Base-by-base conservation (phyloP, 2,113 vertebrate species). In the Sitta europaea region DNA sequence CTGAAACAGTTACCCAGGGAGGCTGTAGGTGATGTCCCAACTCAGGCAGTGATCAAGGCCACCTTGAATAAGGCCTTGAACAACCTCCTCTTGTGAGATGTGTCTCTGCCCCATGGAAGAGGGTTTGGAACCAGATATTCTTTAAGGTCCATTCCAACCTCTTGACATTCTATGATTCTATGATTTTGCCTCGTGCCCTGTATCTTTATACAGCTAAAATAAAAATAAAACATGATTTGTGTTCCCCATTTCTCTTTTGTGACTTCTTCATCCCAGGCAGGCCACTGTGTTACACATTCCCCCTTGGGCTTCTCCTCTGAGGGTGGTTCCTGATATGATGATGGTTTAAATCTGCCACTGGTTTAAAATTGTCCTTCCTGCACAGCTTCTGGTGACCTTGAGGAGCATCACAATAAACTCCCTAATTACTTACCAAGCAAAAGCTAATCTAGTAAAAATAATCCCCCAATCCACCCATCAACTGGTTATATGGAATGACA, bases 251-350 rank as follows among this genome's bases (percentile, higher is more conserved):
- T 89, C 24, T 8, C 10, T 58, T 0, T 29, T 10, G 13, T 43
- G 28, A 28, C 3, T 35, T 23, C n/a, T 18, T 36, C 47, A 36
- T 51, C 14, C 38, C 27, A 22, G 33, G 43, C 28, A 21, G 33
- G 27, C 14, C 5, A 2, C 7, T 19, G 25, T 0, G 2, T 57
- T 79, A 50, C 35, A n/a, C 20, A 6, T 8, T 59, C 31, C 23
- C 5, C 28, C 13, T 42, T n/a, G 14, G 10, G 4, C 65, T 78
- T 86, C 16, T 63, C 7, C 3, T 85, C 18, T 0, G 0, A 54
- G 19, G 7, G 29, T 0, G 0, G n/a, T 12, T 71, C 22, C 28
- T 31, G 10, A n/a, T 1, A 0, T 8, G 10, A 21, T 25, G 31
- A n/a, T n/a, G n/a, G n/a, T n/a, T n/a, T n/a, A n/a, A 86, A 74